These are phyloP conservation scores for Uloborus plumipes DNA, from an alignment of 2,888 invertebrate species.

Conservation along the genomic window DNA sequence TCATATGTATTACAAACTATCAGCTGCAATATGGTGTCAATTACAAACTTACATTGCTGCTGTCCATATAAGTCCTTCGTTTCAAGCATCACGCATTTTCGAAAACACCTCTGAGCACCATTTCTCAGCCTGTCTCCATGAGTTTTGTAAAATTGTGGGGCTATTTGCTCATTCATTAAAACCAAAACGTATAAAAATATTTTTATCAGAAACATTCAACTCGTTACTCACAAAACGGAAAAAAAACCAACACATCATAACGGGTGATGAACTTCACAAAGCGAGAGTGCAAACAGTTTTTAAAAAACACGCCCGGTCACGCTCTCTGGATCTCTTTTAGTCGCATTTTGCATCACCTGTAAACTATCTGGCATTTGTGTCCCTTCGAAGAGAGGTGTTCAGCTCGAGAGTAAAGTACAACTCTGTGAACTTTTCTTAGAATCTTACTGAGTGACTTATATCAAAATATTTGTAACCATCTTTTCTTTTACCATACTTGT, in stretches of 20 bases:
- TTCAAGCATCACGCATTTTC: too few relatives aligned
- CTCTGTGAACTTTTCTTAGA: slow-evolving; percentile 4
- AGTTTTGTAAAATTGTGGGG: too few relatives aligned
- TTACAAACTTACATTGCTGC: too few relatives aligned
- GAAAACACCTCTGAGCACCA: too few relatives aligned
- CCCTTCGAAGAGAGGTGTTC: slow-evolving; percentile 25
- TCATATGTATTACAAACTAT: too few relatives aligned
- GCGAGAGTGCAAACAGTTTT: slow-evolving; percentile 26
- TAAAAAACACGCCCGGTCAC: slow-evolving; percentile 39
- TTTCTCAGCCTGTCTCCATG: too few relatives aligned
- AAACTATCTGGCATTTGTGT: slow-evolving; percentile 37
- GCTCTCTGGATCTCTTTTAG: slow-evolving; percentile 59
- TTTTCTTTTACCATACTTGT: slow-evolving; percentile 14
- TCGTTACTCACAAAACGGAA: neutral
- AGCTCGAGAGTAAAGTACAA: slow-evolving; percentile 35
- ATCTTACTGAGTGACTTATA: slow-evolving; percentile 29
- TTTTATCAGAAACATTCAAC: neutral
- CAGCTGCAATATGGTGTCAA: too few relatives aligned
- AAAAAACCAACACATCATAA: neutral
- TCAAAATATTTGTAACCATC: slow-evolving; percentile 43
- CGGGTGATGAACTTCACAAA: slow-evolving; percentile 60
- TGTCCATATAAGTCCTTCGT: too few relatives aligned
- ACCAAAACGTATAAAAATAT: too few relatives aligned
- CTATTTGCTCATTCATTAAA: too few relatives aligned
- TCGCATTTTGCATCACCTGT: slow-evolving; percentile 63